Evolutionary conservation across 1,140 invertebrate genomes (phyloP).

Genomic region (Pollicipes pollicipes): DNA sequence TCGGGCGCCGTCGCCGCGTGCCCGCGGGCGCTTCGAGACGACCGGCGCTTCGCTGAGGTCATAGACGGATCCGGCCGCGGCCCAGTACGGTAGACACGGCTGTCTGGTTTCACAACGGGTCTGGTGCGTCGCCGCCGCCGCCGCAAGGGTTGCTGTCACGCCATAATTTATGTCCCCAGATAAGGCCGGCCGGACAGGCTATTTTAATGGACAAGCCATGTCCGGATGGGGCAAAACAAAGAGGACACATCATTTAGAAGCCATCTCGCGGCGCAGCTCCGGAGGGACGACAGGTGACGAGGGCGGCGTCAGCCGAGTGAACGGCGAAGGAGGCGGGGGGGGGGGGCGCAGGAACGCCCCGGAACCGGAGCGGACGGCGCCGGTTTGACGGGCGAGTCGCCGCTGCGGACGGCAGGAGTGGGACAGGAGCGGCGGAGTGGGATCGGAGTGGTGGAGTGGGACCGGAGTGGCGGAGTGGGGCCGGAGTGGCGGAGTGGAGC

Average conservation of each 20-base stretch:
- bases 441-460: not conserved
- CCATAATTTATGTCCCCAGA: not conserved
- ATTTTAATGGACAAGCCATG: not conserved
- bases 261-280: not conserved
- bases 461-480: not conserved
- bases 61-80: too few species aligned
- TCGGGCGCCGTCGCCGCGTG: too few species aligned
- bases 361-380: too few species aligned
- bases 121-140: too few species aligned
- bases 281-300: not conserved
- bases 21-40: too few species aligned
- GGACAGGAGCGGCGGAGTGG: not conserved
- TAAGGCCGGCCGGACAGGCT: not conserved
- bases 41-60: too few species aligned
- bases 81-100: too few species aligned
- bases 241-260: slow-evolving; percentile 1
- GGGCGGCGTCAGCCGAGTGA: not conserved
- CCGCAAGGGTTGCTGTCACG: not conserved
- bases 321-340: not conserved
- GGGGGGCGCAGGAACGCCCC: too few species aligned
- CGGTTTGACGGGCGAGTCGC: too few species aligned
- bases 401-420: not conserved
- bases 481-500: not conserved
- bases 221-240: not conserved
- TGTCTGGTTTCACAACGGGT: too few species aligned